phyloP scores from a whole-genome alignment of 2,888 invertebrate genomes.

The Hirtodrosophila histrioides region DNA sequence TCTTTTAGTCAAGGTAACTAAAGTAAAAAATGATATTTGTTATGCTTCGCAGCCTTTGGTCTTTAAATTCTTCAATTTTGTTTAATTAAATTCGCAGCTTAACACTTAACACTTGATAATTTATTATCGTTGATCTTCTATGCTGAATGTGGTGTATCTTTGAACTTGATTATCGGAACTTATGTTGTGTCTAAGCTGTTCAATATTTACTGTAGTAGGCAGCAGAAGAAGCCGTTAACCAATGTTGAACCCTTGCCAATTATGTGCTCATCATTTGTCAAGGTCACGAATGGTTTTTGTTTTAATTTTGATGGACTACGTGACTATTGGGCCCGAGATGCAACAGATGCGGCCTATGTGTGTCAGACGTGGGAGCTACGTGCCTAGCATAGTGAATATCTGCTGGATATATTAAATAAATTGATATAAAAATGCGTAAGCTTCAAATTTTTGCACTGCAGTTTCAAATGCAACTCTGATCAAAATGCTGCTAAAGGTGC shows the following conservation, averaged over 20 bases:
- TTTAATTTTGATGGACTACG: conserved; percentile 52
- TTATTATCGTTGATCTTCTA: conserved; percentile 1
- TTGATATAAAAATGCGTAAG: conserved; percentile 72
- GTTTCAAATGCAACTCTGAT: conserved; percentile 50
- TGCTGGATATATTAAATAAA: conserved; percentile 15
- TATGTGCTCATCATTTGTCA: conserved; percentile 56
- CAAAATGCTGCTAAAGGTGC: conserved; percentile 63
- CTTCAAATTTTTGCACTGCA: conserved; percentile 34
- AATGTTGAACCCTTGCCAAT: conserved; percentile 63
- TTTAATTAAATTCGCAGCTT: background rate
- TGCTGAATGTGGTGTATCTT: conserved; percentile 1
- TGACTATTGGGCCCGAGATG: conserved; percentile 64
- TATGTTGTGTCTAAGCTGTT: conserved; percentile 1
- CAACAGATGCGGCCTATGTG: conserved; percentile 58
- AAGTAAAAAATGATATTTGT: conserved; percentile 6
- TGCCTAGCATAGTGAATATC: conserved; percentile 45
- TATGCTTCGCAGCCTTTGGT: background rate
- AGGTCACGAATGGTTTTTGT: conserved; percentile 50
- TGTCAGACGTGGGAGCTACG: conserved; percentile 55
- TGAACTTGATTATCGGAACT: conserved; percentile 40
- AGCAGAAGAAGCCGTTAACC: conserved; percentile 8
- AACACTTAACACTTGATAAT: background rate
- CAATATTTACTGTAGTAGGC: conserved; percentile 1
- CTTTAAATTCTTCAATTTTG: conserved; percentile 1
- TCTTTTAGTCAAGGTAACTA: background rate